Conservation (phyloP, 2,888 invertebrate genomes). For the Bibio marci region DNA sequence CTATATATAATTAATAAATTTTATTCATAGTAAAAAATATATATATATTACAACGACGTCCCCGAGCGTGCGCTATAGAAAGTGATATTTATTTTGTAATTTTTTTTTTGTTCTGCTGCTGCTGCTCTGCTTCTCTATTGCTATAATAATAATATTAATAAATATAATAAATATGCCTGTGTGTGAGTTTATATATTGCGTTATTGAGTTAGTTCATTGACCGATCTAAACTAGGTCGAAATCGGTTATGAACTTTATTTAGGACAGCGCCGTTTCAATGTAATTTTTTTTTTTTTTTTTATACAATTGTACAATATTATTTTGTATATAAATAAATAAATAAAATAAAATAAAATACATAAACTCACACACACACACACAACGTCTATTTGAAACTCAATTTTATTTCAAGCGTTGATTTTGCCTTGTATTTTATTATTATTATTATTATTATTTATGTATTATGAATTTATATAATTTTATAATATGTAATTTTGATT, state of each 20-base stretch:
- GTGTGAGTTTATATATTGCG: background rate
- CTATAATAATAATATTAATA: background rate
- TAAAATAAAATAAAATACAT: too few species aligned
- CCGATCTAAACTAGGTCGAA: conserved; percentile 8
- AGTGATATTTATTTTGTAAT: conserved; percentile 4
- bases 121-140: background rate
- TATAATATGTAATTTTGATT: too few species aligned
- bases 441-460: too few species aligned
- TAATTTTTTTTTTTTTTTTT: conserved; percentile 2
- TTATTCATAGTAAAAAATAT: background rate
- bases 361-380: background rate
- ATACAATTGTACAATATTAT: too few species aligned
- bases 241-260: conserved; percentile 9
- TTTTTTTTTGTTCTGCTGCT: background rate
- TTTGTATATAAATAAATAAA: too few species aligned
- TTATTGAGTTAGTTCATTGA: conserved; percentile 5
- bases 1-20: background rate
- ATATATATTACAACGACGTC: background rate
- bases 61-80: conserved; percentile 8
- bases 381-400: background rate
- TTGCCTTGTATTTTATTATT: too few species aligned
- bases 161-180: background rate
- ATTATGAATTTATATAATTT: too few species aligned
- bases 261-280: conserved; percentile 7
- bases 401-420: too few species aligned